Percentiles rank a stretch among this genome's conserved stretches.
phyloP scores from a whole-genome alignment of 2,888 invertebrate species.

The Cryptocephalus moraei region DNA sequence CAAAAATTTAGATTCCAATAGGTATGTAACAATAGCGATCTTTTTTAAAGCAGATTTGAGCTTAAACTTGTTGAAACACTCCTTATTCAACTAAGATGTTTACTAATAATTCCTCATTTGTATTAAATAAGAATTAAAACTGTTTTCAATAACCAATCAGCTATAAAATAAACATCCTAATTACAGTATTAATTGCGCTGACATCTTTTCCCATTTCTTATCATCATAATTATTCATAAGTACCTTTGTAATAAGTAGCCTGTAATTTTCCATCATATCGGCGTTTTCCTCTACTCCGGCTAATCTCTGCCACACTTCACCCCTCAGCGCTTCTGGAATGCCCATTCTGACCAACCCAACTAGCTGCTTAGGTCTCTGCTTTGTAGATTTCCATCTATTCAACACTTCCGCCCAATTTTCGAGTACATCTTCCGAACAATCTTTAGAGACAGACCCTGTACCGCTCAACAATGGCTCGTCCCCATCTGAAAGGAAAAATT shows the following conservation, averaged over 20 bases:
- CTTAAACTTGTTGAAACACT: too few relatives aligned
- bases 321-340: conserved; percentile 91
- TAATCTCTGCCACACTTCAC: conserved; percentile 95
- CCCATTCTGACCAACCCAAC: conserved; percentile 72
- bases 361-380: conserved; percentile 74
- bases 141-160: too few relatives aligned
- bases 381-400: conserved; percentile 54
- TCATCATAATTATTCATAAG: not conserved
- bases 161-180: too few relatives aligned
- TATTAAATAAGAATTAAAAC: too few relatives aligned
- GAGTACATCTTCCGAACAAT: conserved; percentile 86
- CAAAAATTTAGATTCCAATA: too few relatives aligned
- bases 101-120: too few relatives aligned
- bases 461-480: conserved; percentile 96
- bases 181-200: too few relatives aligned
- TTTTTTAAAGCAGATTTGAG: too few relatives aligned
- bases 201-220: too few relatives aligned
- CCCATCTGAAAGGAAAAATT: conserved; percentile 49
- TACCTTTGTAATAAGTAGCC: conserved; percentile 86
- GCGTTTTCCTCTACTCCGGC: conserved; percentile 77
- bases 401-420: conserved; percentile 89
- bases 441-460: conserved; percentile 93
- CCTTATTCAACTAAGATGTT: too few relatives aligned
- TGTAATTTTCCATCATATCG: conserved; percentile 84
- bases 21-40: too few relatives aligned